Percentiles rank a stretch among this genome's conserved stretches.
Evolutionary conservation across 2,797 vertebrate genomes (phyloP).

Genomic region (Lagodon rhomboides): DNA sequence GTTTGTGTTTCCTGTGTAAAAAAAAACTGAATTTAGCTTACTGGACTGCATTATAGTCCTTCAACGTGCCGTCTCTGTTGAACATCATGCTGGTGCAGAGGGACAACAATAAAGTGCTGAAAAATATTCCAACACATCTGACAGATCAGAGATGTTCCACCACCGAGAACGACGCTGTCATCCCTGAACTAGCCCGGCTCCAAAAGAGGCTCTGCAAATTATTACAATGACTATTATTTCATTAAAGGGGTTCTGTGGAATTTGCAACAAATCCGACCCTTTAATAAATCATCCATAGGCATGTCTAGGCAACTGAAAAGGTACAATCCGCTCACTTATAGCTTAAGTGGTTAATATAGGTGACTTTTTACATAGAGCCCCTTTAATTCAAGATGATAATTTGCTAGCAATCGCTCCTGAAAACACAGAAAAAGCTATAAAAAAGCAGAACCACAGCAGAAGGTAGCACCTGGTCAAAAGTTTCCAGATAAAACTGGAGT

Average conservation of each 20-base stretch:
- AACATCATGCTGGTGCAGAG: neutral
- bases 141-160: neutral
- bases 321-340: too few species aligned
- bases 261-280: too few species aligned
- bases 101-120: neutral
- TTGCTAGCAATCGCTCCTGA: neutral
- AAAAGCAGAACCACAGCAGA: neutral
- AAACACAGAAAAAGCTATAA: neutral
- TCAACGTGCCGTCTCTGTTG: neutral
- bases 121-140: neutral
- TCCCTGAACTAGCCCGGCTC: too few species aligned
- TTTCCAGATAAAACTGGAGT: constrained; percentile 26
- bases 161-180: too few species aligned
- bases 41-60: neutral
- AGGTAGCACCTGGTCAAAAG: constrained; percentile 21
- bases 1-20: constrained; percentile 5
- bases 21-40: constrained; percentile 6
- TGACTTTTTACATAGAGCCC: too few species aligned
- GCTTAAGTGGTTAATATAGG: too few species aligned
- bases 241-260: too few species aligned
- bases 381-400: neutral
- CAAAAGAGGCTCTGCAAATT: too few species aligned
- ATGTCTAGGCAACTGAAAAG: too few species aligned
- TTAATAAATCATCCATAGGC: too few species aligned
- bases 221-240: neutral